A percentile compares a stretch with the other conserved stretches of the same genome.
Evolutionary conservation across 1,140 invertebrate species (phyloP).

Genomic region (Sitobion miscanthi): DNA sequence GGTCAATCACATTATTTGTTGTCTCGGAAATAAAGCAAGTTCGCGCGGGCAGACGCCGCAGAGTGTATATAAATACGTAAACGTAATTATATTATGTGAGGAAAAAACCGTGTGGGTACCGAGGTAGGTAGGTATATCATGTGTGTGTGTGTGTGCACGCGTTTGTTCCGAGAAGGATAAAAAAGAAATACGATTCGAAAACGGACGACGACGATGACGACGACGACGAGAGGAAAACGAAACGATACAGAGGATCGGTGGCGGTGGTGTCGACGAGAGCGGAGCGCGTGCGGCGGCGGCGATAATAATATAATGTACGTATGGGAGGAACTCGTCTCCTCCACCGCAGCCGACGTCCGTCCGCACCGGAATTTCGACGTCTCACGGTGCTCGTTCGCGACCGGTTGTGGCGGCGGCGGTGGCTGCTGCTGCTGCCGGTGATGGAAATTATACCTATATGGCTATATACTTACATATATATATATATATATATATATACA

Average conservation of each 20-base stretch:
- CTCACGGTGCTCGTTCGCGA: not conserved
- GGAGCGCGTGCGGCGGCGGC: no score
- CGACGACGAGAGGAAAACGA: not conserved
- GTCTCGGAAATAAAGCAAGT: not conserved
- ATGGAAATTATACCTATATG: not conserved
- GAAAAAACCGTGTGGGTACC: not conserved
- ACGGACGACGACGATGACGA: not conserved
- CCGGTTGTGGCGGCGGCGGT: not conserved
- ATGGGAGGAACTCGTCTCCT: not conserved
- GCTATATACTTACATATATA: not conserved
- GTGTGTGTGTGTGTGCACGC: no score
- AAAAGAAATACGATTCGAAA: not conserved
- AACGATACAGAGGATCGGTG: not conserved
- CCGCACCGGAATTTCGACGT: conserved; percentile 23
- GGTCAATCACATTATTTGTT: not conserved
- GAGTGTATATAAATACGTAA: not conserved
- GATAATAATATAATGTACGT: not conserved
- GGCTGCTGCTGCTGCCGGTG: not conserved
- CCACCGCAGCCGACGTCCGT: not conserved
- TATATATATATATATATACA: not conserved
- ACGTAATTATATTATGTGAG: not conserved
- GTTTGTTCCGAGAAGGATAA: not conserved
- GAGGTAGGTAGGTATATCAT: no score
- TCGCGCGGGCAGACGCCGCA: not conserved
- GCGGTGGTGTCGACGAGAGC: not conserved